Evolutionary conservation across 2,113 vertebrate species (phyloP).

Genomic region (Lepus europaeus): DNA sequence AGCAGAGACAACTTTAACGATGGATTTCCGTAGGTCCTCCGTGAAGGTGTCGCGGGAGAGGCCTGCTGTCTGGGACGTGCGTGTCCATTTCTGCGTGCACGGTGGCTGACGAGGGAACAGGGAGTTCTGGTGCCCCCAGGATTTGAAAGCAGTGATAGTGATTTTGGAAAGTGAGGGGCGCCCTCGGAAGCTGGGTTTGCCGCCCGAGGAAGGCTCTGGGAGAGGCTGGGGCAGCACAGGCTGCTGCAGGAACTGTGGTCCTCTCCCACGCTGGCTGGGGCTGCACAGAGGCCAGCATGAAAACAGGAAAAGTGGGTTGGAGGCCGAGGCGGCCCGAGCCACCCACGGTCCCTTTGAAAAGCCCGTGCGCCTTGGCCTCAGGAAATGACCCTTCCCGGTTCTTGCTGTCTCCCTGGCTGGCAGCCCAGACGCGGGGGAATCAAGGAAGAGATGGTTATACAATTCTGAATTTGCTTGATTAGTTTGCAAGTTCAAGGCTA

Average conservation of each 20-base stretch:
- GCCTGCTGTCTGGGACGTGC: not conserved
- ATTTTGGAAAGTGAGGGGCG: not conserved
- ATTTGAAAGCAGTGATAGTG: not conserved
- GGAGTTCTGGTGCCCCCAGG: not conserved
- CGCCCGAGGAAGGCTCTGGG: not conserved
- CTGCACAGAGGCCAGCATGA: slow-evolving; percentile 17
- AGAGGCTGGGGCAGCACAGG: not conserved
- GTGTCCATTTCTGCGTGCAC: not conserved
- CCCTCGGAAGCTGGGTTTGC: not conserved
- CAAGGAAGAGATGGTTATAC: slow-evolving; percentile 53
- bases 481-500: not conserved
- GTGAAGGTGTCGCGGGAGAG: not conserved
- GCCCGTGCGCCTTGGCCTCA: slow-evolving; percentile 15
- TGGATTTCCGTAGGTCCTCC: not conserved
- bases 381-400: slow-evolving; percentile 63
- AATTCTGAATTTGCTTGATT: slow-evolving; percentile 47
- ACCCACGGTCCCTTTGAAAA: slow-evolving; percentile 53
- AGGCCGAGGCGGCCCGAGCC: not conserved
- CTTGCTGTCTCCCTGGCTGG: slow-evolving; percentile 52
- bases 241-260: not conserved
- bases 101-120: not conserved
- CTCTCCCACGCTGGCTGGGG: not conserved
- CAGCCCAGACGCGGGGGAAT: slow-evolving; percentile 28
- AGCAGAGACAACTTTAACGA: not conserved
- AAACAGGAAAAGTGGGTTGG: slow-evolving; percentile 59